Evolutionary conservation across 2,888 invertebrate species (phyloP).

Genomic region (Tinea semifulvella): DNA sequence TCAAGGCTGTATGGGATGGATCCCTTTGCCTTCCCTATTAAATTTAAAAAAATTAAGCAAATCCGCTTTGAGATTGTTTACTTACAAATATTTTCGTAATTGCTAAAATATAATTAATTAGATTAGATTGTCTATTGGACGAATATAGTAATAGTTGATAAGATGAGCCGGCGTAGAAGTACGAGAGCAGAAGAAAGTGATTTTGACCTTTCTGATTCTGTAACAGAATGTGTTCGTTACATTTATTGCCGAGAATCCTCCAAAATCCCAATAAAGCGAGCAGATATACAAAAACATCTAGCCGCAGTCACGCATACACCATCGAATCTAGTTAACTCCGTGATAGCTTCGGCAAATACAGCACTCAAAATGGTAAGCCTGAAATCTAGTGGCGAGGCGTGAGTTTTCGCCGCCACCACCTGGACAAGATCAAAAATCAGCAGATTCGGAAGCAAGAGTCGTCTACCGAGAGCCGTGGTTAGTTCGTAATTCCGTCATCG

Average conservation of each 20-base stretch:
- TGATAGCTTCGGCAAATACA: conserved; percentile 38
- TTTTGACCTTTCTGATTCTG: conserved; percentile 24
- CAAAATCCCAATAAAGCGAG: conserved; percentile 45
- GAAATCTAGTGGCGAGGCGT: background rate
- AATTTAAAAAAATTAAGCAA: too few relatives aligned
- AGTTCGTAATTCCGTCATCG: too few relatives aligned
- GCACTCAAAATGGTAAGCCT: conserved; percentile 33
- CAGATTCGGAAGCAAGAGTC: too few relatives aligned
- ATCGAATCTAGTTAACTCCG: conserved; percentile 28
- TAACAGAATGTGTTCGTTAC: conserved; percentile 45
- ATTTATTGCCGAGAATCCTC: conserved; percentile 47
- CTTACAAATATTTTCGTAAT: too few relatives aligned
- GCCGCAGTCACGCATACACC: conserved; percentile 30
- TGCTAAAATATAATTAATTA: too few relatives aligned
- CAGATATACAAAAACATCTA: conserved; percentile 43
- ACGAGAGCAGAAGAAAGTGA: background rate
- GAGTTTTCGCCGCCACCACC: background rate
- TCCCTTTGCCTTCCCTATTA: too few relatives aligned
- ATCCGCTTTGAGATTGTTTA: too few relatives aligned
- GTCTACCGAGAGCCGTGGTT: too few relatives aligned
- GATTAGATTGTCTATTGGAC: too few relatives aligned
- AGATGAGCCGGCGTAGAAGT: background rate
- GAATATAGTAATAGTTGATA: background rate
- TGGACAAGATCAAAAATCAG: too few relatives aligned
- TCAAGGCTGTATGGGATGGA: too few relatives aligned